A percentile compares a stretch with the other conserved stretches of the same genome.
phyloP scores from a whole-genome alignment of 2,888 invertebrate genomes.

The Coelopa pilipes region DNA sequence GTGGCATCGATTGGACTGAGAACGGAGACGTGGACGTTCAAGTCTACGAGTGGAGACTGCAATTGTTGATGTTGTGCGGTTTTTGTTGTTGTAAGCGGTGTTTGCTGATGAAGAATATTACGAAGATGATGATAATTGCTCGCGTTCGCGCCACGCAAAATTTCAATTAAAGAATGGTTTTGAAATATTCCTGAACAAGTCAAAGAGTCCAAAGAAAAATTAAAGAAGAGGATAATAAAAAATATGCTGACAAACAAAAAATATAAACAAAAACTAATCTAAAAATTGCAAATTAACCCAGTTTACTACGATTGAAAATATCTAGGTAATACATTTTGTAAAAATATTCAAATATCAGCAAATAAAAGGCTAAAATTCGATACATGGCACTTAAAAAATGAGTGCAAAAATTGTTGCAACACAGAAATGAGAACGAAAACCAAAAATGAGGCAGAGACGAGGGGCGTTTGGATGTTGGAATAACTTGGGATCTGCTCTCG shows the following conservation, averaged over 20 bases:
- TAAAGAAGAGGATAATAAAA: background rate
- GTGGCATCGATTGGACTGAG: constrained; percentile 9
- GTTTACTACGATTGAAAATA: no score
- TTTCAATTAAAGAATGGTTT: background rate
- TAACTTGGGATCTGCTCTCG: background rate
- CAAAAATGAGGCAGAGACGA: background rate
- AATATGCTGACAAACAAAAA: no score
- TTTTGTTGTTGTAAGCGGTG: background rate
- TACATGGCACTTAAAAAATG: no score
- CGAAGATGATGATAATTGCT: background rate
- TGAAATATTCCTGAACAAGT: background rate
- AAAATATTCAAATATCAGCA: no score
- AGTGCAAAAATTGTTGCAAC: no score
- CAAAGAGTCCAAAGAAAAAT: background rate
- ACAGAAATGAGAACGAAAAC: no score
- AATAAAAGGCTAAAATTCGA: no score
- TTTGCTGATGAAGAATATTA: background rate
- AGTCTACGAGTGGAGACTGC: background rate
- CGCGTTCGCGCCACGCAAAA: background rate
- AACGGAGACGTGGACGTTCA: background rate
- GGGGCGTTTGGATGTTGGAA: background rate
- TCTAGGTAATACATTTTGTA: no score
- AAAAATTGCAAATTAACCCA: no score
- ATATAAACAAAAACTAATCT: no score
- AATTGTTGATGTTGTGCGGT: background rate